These are phyloP conservation scores for Chelmon rostratus DNA, from an alignment of 2,797 vertebrate species.

Conservation along the genomic window DNA sequence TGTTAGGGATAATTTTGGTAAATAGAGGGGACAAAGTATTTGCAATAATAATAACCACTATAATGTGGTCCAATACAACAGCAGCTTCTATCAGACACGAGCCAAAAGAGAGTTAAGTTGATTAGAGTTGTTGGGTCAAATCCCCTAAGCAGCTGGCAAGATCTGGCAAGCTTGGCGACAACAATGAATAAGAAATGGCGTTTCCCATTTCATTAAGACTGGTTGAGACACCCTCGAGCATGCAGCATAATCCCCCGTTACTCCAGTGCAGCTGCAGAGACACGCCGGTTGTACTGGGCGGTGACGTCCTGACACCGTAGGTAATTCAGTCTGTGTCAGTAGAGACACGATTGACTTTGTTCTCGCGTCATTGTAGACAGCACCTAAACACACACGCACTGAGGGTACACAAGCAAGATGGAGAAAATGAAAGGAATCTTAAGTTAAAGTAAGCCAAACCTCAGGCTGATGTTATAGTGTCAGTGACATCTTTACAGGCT, in stretches of 20 bases:
- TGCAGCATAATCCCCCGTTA: slow-evolving; percentile 26
- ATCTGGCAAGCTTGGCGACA: slow-evolving; percentile 13
- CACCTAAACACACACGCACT: neutral
- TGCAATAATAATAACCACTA: neutral
- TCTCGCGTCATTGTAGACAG: slow-evolving; percentile 19
- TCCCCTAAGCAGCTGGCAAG: slow-evolving; percentile 10
- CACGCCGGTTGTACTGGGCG: slow-evolving; percentile 1
- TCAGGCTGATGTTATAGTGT: neutral
- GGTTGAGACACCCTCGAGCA: neutral
- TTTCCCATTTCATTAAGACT: slow-evolving; percentile 45
- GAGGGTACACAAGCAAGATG: neutral
- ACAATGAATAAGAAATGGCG: slow-evolving; percentile 15
- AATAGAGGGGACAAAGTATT: neutral
- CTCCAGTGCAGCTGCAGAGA: neutral
- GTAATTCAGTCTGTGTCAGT: slow-evolving; percentile 34
- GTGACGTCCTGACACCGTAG: slow-evolving; percentile 20
- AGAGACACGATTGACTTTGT: slow-evolving; percentile 22
- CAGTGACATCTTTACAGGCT: slow-evolving; percentile 25
- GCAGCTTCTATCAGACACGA: neutral
- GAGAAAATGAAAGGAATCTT: neutral
- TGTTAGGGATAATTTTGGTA: neutral
- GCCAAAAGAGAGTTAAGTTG: neutral
- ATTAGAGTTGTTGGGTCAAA: slow-evolving; percentile 27
- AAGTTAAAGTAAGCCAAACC: neutral
- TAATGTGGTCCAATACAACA: neutral